Percentiles rank a stretch among this genome's conserved stretches.
phyloP scores from a whole-genome alignment of 2,888 invertebrate genomes.

The Pardosa pseudoannulata region DNA sequence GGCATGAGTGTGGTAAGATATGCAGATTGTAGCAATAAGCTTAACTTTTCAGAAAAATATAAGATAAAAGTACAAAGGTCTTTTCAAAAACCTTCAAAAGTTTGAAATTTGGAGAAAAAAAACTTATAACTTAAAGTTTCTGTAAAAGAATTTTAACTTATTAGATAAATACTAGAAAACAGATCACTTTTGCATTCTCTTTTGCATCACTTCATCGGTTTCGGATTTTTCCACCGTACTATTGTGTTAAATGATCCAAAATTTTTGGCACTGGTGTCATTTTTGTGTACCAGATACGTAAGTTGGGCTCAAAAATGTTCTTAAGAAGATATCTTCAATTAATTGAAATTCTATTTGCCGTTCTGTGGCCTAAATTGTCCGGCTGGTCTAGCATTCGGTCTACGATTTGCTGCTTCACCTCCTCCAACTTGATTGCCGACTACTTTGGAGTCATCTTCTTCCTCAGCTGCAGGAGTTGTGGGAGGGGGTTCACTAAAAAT shows the following conservation, averaged over 20 bases:
- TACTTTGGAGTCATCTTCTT: slow-evolving; percentile 48
- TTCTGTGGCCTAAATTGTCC: slow-evolving; percentile 38
- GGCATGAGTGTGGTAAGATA: background rate
- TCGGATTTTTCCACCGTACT: background rate
- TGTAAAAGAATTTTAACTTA: too few relatives aligned
- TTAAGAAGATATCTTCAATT: background rate
- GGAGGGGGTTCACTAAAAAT: slow-evolving; percentile 64
- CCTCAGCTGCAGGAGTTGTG: slow-evolving; percentile 51
- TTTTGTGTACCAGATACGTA: slow-evolving; percentile 6
- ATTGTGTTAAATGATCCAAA: background rate
- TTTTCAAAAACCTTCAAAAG: too few relatives aligned
- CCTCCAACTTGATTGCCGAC: slow-evolving; percentile 20
- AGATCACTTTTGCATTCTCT: too few relatives aligned
- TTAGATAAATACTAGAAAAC: too few relatives aligned
- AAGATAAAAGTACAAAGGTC: too few relatives aligned
- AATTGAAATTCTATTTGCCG: slow-evolving; percentile 28
- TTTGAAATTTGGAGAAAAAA: too few relatives aligned
- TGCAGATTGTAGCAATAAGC: background rate
- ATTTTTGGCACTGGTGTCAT: slow-evolving; percentile 42
- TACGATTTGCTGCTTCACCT: slow-evolving; percentile 10
- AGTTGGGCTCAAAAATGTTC: slow-evolving; percentile 11
- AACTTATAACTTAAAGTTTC: too few relatives aligned
- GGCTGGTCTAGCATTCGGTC: slow-evolving; percentile 27
- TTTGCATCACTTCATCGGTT: too few relatives aligned
- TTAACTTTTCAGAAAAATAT: background rate